A percentile compares a stretch with the other conserved stretches of the same genome.
Evolutionary conservation across 2,113 vertebrate genomes (phyloP).

Genomic region (Triplophysa tibetana): DNA sequence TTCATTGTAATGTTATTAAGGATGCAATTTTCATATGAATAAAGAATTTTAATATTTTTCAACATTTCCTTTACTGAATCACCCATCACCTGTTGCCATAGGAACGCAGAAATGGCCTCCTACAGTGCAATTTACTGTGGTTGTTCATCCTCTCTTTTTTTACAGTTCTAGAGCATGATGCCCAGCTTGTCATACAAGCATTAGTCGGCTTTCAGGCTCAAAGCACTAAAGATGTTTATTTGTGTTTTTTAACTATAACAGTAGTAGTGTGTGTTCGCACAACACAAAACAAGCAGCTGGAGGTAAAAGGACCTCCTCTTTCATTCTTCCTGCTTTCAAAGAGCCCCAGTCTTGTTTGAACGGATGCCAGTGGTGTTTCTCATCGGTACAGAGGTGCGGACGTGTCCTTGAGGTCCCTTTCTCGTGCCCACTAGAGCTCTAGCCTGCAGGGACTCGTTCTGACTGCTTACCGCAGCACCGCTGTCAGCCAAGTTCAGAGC

Average conservation of each 20-base stretch:
- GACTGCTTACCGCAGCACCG: neutral
- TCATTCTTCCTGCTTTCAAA: neutral
- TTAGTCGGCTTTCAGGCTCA: neutral
- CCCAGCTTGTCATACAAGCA: neutral
- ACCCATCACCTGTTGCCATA: conserved; percentile 17
- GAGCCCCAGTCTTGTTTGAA: neutral
- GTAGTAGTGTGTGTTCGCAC: conserved; percentile 3
- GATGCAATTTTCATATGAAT: no score
- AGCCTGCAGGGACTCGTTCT: neutral
- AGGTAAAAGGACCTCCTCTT: neutral
- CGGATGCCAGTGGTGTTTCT: neutral
- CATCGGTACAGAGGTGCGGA: neutral
- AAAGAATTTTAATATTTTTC: no score
- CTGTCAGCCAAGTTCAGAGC: conserved; percentile 32
- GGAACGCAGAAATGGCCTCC: conserved; percentile 17
- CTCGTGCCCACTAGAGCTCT: neutral
- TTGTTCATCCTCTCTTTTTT: neutral
- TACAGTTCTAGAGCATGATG: neutral
- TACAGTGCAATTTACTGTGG: neutral
- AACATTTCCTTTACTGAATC: no score
- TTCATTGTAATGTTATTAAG: no score
- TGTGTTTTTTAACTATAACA: neutral
- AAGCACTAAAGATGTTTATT: neutral
- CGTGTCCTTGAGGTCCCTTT: conserved; percentile 4
- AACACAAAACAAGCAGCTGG: neutral